Evolutionary conservation across 2,797 vertebrate genomes (phyloP), one percentile per base, ranked within the genome.

Genomic region (Chelonia mydas): DNA sequence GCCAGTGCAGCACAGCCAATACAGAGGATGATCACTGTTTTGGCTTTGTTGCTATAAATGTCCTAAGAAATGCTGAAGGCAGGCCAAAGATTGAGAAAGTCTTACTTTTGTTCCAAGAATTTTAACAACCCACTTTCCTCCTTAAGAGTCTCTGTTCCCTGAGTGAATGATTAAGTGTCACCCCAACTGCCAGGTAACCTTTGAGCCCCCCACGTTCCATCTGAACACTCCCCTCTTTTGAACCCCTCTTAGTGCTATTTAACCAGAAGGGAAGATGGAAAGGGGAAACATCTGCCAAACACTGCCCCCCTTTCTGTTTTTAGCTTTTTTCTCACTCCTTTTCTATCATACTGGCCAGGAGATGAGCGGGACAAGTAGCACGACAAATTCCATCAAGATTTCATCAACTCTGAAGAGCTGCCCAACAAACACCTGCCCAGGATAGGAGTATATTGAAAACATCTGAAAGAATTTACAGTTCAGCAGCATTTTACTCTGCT

Each of bases 361-460:
- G 68, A 68, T 17, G 85, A 83, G 17, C 76, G 59, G 11, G 21
- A 76, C 45, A 76, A 76, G 21, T 17, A n/a, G 61, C 33, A 65
- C 65, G 95, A 57, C 3, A 89, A 85, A 0, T 1, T 84, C 78
- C 37, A 37, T 0, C 4, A 91, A 82, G 80, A 88, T 77, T 87
- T 74, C 81, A 76, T 53, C 81, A 87, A 12, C 41, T 92, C 82
- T 77, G 80, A 72, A 95, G n/a, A 80, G 87, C 81, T 82, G 89
- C 84, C 28, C 72, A 94, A 72, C 47, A 72, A 90, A 25, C 50
- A 82, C 45, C 93, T 96, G 83, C 54, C 57, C 90, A 84, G 7
- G 28, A 37, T 33, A 94, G 28, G 9, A 68, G 28, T 81, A 10
- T 27, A 68, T 19, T 11, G 72, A 72, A 76, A 23, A 76, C 25